Conservation (phyloP, 2,113 vertebrate species). For the Xenopus laevis region DNA sequence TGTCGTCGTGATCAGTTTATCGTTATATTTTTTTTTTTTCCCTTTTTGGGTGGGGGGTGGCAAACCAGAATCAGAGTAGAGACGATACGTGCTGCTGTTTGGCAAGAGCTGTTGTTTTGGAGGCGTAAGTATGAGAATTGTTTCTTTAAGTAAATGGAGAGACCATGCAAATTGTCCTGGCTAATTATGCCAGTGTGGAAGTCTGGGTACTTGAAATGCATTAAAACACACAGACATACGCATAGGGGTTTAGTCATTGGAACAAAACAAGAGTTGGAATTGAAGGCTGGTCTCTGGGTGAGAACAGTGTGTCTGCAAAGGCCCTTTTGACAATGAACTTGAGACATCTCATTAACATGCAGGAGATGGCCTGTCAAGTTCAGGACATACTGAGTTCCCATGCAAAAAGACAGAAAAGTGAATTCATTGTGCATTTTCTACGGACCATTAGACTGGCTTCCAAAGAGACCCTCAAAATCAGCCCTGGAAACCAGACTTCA, state of each 20-base stretch:
- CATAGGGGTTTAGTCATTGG: conserved; percentile 31
- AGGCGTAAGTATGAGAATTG: conserved; percentile 40
- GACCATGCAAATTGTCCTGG: conserved; percentile 36
- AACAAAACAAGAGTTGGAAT: conserved; percentile 39
- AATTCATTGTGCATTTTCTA: conserved; percentile 60
- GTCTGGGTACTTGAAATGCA: conserved; percentile 39
- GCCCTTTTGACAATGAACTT: conserved; percentile 74
- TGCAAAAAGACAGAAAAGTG: conserved; percentile 60
- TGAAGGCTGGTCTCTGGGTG: conserved; percentile 41
- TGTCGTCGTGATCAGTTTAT: not conserved
- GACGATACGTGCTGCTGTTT: conserved; percentile 12
- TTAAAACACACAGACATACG: conserved; percentile 29
- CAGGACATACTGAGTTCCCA: conserved; percentile 72
- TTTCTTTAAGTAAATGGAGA: conserved; percentile 21
- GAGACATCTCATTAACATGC: conserved; percentile 74
- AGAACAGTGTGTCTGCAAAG: conserved; percentile 47
- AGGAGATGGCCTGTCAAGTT: conserved; percentile 67
- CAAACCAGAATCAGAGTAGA: not conserved
- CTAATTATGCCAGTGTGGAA: conserved; percentile 37
- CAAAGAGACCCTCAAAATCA: conserved; percentile 58
- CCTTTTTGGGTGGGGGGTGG: no score
- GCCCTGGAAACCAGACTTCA: conserved; percentile 68
- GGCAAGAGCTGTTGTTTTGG: conserved; percentile 22
- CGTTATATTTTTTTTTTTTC: no score
- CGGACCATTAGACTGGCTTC: conserved; percentile 68